phyloP scores from a whole-genome alignment of 2,113 vertebrate species.

The Cricetomys ansorgei region DNA sequence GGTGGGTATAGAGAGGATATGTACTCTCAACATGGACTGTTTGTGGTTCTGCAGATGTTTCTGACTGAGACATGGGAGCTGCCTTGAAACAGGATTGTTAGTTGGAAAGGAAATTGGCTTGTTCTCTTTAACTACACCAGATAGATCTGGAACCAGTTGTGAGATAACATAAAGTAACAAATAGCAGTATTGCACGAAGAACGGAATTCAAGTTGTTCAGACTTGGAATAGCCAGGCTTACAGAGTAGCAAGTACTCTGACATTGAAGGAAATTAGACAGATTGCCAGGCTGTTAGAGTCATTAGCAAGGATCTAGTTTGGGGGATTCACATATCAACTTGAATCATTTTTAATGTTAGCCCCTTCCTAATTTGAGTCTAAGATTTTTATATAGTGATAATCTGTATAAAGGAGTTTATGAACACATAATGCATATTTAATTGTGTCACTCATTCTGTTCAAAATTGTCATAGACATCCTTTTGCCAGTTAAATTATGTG shows the following conservation, averaged over 20 bases:
- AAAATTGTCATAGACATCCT: not conserved
- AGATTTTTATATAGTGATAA: constrained; percentile 47
- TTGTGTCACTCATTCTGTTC: not conserved
- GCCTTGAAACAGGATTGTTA: not conserved
- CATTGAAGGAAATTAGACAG: constrained; percentile 8
- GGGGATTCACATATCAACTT: not conserved
- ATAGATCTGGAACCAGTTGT: constrained; percentile 9
- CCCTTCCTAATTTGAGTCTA: constrained; percentile 26
- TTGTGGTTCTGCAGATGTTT: not conserved
- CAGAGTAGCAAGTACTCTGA: not conserved
- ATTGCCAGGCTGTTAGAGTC: not conserved
- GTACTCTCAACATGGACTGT: not conserved
- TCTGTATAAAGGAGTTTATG: not conserved
- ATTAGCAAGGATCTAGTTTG: not conserved
- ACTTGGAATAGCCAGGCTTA: not conserved
- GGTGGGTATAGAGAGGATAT: not conserved
- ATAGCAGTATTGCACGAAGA: not conserved
- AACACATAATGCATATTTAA: not conserved
- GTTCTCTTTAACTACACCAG: not conserved
- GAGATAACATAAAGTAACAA: constrained; percentile 25
- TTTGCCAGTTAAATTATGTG: constrained; percentile 43
- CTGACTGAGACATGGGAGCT: not conserved
- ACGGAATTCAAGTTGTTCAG: not conserved
- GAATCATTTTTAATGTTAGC: constrained; percentile 30
- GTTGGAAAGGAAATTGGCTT: not conserved